phyloP scores from a whole-genome alignment of 2,113 vertebrate genomes.

The Rattus rattus region DNA sequence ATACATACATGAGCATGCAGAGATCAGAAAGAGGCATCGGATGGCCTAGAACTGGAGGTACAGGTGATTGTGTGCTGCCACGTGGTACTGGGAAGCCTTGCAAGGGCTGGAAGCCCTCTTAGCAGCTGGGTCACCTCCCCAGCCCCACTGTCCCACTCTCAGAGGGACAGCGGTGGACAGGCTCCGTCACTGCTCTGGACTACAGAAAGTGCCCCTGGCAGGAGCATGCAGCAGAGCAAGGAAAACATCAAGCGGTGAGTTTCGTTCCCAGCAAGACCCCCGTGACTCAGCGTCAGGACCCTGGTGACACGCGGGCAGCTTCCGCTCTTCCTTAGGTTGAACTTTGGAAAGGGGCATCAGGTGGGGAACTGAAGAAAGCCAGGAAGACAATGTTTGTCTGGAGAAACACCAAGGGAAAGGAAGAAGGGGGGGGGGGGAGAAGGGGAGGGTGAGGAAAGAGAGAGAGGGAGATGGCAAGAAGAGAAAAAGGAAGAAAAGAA shows the following conservation, averaged over 20 bases:
- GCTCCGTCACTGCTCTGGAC: neutral
- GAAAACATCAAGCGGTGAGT: neutral
- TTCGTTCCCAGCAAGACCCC: neutral
- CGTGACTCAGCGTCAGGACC: neutral
- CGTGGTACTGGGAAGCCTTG: neutral
- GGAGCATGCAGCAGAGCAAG: neutral
- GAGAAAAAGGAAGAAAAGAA: accelerated
- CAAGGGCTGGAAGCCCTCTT: neutral
- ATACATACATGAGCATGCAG: neutral
- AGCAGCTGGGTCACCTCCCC: neutral
- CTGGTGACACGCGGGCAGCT: too few relatives aligned
- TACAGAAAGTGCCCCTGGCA: neutral
- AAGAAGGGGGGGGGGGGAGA: neutral
- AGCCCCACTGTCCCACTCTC: neutral
- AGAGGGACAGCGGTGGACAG: neutral
- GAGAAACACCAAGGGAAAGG: neutral
- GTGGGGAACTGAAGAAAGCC: neutral
- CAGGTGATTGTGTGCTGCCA: neutral
- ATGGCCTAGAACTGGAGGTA: neutral
- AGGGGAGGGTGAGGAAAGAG: neutral
- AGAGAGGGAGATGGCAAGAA: neutral
- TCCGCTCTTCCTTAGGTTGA: neutral
- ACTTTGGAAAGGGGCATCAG: neutral
- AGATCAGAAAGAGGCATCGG: neutral
- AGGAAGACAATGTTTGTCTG: neutral